These are phyloP conservation scores for Porites lobata DNA, from an alignment of 92 coral and sea anemone species.

Conservation along the genomic window DNA sequence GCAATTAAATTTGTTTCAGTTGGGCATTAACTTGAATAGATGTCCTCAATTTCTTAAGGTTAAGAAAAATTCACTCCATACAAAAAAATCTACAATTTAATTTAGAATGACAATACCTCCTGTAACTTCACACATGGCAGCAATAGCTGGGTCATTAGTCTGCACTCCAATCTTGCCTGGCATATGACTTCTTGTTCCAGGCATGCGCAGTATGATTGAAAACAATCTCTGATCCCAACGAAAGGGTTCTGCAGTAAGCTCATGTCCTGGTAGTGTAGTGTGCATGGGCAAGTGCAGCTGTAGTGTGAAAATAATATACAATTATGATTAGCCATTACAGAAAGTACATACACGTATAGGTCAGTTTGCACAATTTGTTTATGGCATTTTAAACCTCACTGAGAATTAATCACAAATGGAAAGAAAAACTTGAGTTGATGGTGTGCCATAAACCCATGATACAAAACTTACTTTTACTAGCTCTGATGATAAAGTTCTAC, in stretches of 20 bases:
- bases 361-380: too few species aligned
- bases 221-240: conserved; percentile 99
- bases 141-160: conserved; percentile 84
- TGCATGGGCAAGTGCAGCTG: conserved; percentile 98
- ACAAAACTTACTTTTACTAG: too few species aligned
- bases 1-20: neutral
- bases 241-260: conserved; percentile 96
- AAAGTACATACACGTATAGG: too few species aligned
- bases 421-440: too few species aligned
- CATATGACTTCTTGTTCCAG: conserved; percentile 80
- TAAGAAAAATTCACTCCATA: neutral
- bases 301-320: neutral
- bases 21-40: too few species aligned
- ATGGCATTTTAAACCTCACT: too few species aligned
- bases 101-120: conserved; percentile 77
- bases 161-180: conserved; percentile 59
- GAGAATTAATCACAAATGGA: too few species aligned
- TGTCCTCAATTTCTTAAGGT: neutral
- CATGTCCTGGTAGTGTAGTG: conserved; percentile 89
- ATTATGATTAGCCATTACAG: neutral
- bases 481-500: too few species aligned
- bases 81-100: neutral
- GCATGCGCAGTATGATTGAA: conserved; percentile 89
- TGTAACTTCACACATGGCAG: conserved; percentile 99
- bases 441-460: too few species aligned